A percentile compares a stretch with the other conserved stretches of the same genome.
Conservation (phyloP, 2,113 vertebrate species). For the Lathamus discolor region DNA sequence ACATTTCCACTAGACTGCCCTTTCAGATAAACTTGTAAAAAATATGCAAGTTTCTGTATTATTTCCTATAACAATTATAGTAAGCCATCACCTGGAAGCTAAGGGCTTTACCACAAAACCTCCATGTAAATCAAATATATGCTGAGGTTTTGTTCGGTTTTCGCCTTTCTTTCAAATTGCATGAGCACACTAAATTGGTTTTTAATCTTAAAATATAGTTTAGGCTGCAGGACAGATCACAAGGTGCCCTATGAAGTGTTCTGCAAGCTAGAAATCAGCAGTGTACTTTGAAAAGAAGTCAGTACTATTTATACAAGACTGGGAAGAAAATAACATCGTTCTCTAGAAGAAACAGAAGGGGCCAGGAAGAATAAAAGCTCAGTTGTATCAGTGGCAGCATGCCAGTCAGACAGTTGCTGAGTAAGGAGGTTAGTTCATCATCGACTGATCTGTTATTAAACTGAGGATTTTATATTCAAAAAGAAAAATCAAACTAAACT, state of each 20-base stretch:
- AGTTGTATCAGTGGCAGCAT: background rate
- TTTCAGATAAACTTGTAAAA: background rate
- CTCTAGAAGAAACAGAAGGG: background rate
- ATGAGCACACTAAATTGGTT: background rate
- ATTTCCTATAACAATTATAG: background rate
- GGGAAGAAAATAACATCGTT: background rate
- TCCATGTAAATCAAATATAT: background rate
- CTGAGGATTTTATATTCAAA: background rate
- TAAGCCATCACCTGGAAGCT: background rate
- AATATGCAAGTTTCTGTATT: background rate
- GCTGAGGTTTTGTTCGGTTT: background rate
- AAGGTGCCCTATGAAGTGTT: background rate
- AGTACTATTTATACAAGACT: background rate
- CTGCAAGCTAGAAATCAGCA: background rate
- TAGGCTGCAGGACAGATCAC: background rate
- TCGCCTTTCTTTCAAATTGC: background rate
- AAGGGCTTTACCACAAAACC: background rate
- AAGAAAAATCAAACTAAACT: background rate
- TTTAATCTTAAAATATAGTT: background rate
- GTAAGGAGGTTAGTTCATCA: background rate
- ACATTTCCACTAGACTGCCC: background rate
- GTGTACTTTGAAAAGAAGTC: background rate
- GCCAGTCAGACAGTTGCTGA: background rate
- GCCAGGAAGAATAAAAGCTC: background rate
- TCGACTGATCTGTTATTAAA: background rate